Evolutionary conservation across 2,888 invertebrate genomes (phyloP), one percentile per base, ranked within the genome.

Genomic region (Phanerotoma sp.): DNA sequence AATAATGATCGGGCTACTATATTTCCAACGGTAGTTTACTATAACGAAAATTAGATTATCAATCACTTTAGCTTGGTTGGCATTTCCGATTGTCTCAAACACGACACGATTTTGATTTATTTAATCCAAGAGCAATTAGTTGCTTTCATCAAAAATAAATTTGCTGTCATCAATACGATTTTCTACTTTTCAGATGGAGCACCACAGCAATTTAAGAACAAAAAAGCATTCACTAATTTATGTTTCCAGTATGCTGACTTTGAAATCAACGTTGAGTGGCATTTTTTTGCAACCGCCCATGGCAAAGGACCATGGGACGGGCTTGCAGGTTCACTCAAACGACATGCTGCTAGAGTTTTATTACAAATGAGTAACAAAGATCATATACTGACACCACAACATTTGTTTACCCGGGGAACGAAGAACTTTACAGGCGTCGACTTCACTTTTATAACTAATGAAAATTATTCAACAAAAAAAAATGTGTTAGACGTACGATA

Each of bases 1-100:
- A 62, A 64, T 35, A 66, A 62, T 32, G 37, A 56, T n/a, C 62
- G 61, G 18, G 62, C 60, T 1, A 66, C 62, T 3, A n/a, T 66
- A 15, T 60, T 51, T 40, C 48, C 64, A 18, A 51, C 58, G 4
- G 62, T 61, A 6, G 38, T 57, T 35, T 65, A 66, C 38, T 48
- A 37, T 48, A 48, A 25, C 10, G 37, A 13, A 38, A 25, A 25
- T 38, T 1, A 11, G 13, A 22, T 10, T 11, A 11, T 48, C 6
- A 21, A 37, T 3, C 37, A 48, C 16, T 13, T 15, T 1, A 48
- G 20, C 25, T 13, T 48, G 10, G 48, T 38, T 28, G 37, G 28
- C 3, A 11, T 48, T 13, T 37, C 48, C 2, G 48, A 48, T 5
- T 15, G 18, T 3, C 7, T 25, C 2, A 48, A 25, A 4, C 38